phyloP scores from a whole-genome alignment of 2,113 vertebrate genomes.

The Stegastes partitus region DNA sequence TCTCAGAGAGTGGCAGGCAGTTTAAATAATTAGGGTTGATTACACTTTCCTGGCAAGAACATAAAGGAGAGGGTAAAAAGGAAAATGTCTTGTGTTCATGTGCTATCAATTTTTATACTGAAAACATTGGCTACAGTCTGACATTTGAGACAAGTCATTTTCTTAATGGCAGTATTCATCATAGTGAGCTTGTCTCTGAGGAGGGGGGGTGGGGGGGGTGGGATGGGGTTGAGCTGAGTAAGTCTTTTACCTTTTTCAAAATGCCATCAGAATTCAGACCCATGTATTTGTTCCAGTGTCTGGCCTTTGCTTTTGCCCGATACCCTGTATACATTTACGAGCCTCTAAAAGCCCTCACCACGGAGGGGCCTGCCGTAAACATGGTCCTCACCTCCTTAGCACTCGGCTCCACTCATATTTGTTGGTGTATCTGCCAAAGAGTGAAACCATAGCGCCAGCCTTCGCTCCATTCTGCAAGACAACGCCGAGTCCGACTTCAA shows the following conservation, averaged over 20 bases:
- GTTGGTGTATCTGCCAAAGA: slow-evolving; percentile 24
- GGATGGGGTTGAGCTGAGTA: slow-evolving; percentile 14
- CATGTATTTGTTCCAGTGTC: slow-evolving; percentile 38
- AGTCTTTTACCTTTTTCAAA: slow-evolving; percentile 69
- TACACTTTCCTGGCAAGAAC: slow-evolving; percentile 68
- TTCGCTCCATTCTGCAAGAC: slow-evolving; percentile 24
- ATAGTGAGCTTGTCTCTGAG: slow-evolving; percentile 49
- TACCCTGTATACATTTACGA: slow-evolving; percentile 44
- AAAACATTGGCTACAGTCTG: slow-evolving; percentile 70
- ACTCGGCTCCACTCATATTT: slow-evolving; percentile 22
- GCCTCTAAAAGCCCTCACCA: slow-evolving; percentile 39
- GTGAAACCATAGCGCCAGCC: slow-evolving; percentile 13
- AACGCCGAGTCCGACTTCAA: slow-evolving; percentile 19
- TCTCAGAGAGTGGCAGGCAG: slow-evolving; percentile 71
- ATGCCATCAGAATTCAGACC: slow-evolving; percentile 60
- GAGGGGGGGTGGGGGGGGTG: not conserved
- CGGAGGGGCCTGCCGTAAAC: slow-evolving; percentile 47
- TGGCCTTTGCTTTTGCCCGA: slow-evolving; percentile 38
- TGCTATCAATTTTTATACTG: slow-evolving; percentile 74
- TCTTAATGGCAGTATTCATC: slow-evolving; percentile 76
- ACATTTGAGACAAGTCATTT: slow-evolving; percentile 82
- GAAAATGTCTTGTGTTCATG: slow-evolving; percentile 63
- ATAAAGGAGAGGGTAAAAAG: slow-evolving; percentile 61
- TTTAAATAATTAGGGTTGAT: slow-evolving; percentile 78
- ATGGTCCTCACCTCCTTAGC: slow-evolving; percentile 34